A percentile compares a stretch with the other conserved stretches of the same genome.
Conservation (phyloP, 2,888 invertebrate genomes). For the Polietes domitor region DNA sequence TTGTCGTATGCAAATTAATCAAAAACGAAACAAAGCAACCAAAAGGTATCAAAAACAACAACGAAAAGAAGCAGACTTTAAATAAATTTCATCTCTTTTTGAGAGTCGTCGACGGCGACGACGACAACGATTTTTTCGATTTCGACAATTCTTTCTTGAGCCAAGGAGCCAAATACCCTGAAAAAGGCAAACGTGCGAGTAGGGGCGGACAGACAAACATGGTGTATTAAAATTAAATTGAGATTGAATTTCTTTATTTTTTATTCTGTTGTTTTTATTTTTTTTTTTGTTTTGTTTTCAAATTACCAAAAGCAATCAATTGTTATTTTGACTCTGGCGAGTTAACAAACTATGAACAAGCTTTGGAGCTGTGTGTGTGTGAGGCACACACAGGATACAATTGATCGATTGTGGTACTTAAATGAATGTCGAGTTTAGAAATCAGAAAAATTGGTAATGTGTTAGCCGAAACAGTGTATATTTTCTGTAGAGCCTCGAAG, state of each 20-base stretch:
- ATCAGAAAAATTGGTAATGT: no score
- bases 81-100: constrained; percentile 59
- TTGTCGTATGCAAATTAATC: constrained; percentile 81
- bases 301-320: constrained; percentile 56
- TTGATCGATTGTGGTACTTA: not conserved
- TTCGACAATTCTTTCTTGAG: constrained; percentile 17
- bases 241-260: constrained; percentile 56
- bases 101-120: constrained; percentile 7
- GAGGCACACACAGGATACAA: not conserved
- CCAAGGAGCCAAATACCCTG: constrained; percentile 25
- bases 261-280: constrained; percentile 4
- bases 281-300: constrained; percentile 26
- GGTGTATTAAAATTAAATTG: constrained; percentile 44
- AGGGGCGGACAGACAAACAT: constrained; percentile 40
- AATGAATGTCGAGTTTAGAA: no score
- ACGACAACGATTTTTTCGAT: constrained; percentile 25
- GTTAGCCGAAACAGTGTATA: no score
- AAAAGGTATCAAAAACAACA: not conserved
- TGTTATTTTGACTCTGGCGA: not conserved
- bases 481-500: no score
- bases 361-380: not conserved
- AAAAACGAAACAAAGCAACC: constrained; percentile 73
- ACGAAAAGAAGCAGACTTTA: constrained; percentile 46
- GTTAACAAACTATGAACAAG: constrained; percentile 17
- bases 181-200: constrained; percentile 43